Evolutionary conservation across 2,888 invertebrate species (phyloP), one percentile per base, ranked within the genome.

Genomic region (Cosmia pyralina): DNA sequence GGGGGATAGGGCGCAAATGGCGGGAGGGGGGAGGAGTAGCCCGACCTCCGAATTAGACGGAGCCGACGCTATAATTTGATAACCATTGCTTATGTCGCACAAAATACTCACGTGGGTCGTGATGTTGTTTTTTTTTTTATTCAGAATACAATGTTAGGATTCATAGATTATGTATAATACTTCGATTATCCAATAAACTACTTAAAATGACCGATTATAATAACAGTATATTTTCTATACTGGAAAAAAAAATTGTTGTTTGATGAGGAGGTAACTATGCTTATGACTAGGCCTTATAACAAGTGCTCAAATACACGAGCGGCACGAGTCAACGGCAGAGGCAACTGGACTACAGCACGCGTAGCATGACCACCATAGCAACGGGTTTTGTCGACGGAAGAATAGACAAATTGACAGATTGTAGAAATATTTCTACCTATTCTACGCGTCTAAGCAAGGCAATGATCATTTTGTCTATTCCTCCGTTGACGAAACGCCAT

Each of bases 21-120:
- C 84, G 76, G 52, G 62, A 79, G 77, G 77, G 79, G 77, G 77
- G 75, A n/a, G 55, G 63, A 79, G 77, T 75, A 84, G 82, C 79
- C 83, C 88, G 83, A 89, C 86, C 88, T 90, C 86, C 85, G 91
- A 95, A 94, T 95, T 95, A 94, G 93, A 90, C 83, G 81, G 87
- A 87, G 88, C 86, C 88, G 88, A 83, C 88, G 88, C 85, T 88
- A 89, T 91, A 90, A 92, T 90, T 91, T 89, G 90, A 91, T 91
- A 90, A 90, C 85, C 85, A 85, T 83, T 83, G 87, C 86, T 86
- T 87, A 87, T 89, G 63, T 52, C 69, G 59, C 63, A 62, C 44
- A 62, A 64, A 71, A 78, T 66, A 44, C 73, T 58, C 50, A 55
- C 48, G 28, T 28, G 28, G 28, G 1, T 53, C 41, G 17, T 44